phyloP scores from a whole-genome alignment of 2,888 invertebrate genomes.

The Timandra comae region DNA sequence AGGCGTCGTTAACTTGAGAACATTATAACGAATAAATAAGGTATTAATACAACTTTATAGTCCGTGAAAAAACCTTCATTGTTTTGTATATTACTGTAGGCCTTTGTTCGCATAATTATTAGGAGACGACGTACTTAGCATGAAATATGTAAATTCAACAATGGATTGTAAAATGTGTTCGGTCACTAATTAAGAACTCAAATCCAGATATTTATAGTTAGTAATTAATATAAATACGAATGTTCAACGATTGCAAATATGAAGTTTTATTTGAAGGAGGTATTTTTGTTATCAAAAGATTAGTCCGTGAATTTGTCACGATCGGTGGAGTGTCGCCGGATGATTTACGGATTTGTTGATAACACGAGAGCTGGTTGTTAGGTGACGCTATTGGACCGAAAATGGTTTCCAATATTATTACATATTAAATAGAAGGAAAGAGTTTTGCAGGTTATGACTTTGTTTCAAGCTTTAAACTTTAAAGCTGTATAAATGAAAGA shows the following conservation, averaged over 20 bases:
- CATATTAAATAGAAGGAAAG: too few species aligned
- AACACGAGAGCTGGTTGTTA: constrained; percentile 21
- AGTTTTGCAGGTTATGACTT: too few species aligned
- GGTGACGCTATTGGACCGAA: too few species aligned
- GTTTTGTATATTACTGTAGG: constrained; percentile 43
- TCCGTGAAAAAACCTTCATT: constrained; percentile 69
- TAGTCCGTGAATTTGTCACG: constrained; percentile 69
- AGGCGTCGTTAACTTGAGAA: constrained; percentile 71
- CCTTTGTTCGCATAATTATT: constrained; percentile 45
- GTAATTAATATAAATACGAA: neutral
- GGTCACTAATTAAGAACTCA: constrained; percentile 16
- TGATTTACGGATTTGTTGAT: constrained; percentile 60
- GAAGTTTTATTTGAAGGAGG: constrained; percentile 14
- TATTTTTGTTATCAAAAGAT: constrained; percentile 55
- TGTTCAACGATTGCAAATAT: too few species aligned
- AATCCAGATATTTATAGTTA: neutral
- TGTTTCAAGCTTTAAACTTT: too few species aligned
- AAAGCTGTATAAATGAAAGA: too few species aligned
- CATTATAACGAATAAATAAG: constrained; percentile 72
- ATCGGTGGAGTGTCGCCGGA: constrained; percentile 59
- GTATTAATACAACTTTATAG: constrained; percentile 71
- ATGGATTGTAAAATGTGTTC: constrained; percentile 24
- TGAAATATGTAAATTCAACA: constrained; percentile 32
- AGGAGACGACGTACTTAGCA: constrained; percentile 40
- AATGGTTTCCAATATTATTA: too few species aligned